These are phyloP conservation scores for Tetramorium alpestre DNA, from an alignment of 1,140 invertebrate species.

Conservation along the genomic window DNA sequence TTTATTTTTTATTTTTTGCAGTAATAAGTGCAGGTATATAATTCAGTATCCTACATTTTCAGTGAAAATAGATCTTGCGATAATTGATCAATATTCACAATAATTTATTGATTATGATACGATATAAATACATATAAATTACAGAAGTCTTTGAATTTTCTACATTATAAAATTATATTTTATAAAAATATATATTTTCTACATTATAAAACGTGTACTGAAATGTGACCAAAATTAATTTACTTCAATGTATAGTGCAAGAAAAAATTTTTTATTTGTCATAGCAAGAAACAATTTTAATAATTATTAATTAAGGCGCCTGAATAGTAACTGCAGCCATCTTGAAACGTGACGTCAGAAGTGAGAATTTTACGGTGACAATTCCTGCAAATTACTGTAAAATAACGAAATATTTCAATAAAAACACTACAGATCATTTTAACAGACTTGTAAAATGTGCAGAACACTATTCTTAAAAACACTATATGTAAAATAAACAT, in stretches of 20 bases:
- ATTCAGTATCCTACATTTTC: not conserved
- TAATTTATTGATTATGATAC: not conserved
- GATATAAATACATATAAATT: not conserved
- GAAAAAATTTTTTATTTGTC: not conserved
- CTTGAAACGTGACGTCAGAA: too few species aligned
- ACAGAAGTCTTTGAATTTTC: not conserved
- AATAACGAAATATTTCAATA: too few species aligned
- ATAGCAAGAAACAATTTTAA: not conserved
- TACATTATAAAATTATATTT: too few species aligned
- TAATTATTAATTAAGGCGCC: slow-evolving; percentile 16
- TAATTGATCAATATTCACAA: not conserved
- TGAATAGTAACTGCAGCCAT: too few species aligned
- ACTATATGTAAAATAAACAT: too few species aligned
- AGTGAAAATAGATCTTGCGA: not conserved
- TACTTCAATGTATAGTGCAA: not conserved
- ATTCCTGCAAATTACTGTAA: too few species aligned
- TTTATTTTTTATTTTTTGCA: not conserved
- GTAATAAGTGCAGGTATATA: not conserved
- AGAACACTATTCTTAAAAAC: too few species aligned
- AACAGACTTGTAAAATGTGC: too few species aligned
- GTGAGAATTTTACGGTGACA: too few species aligned
- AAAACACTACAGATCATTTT: too few species aligned
- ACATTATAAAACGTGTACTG: not conserved
- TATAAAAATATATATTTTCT: not conserved
- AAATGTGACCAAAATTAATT: not conserved